Conservation (phyloP, 2,797 vertebrate species). For the Geotria australis region DNA sequence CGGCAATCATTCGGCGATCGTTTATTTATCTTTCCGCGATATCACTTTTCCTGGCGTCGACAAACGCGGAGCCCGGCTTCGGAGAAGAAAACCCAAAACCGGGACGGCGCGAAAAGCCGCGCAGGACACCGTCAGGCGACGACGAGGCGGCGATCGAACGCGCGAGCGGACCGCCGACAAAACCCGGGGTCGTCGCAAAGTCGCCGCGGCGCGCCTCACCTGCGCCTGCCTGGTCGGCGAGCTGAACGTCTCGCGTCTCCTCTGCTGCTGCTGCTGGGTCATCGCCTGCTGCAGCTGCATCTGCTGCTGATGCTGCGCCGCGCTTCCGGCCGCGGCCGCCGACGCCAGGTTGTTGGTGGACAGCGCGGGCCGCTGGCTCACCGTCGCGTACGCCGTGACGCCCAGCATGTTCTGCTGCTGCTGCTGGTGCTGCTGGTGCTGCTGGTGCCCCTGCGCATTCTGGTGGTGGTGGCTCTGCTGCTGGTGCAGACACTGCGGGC, state of each 20-base stretch:
- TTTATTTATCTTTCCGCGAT: no score
- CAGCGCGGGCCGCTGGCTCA: neutral
- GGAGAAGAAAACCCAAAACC: no score
- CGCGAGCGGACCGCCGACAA: no score
- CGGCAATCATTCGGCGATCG: no score
- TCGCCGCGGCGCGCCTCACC: neutral
- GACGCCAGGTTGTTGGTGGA: neutral
- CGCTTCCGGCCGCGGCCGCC: neutral
- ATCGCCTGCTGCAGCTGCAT: no score
- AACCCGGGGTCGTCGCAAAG: no score
- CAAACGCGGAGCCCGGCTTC: no score
- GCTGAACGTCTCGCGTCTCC: neutral
- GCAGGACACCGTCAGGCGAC: no score
- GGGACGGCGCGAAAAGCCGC: no score
- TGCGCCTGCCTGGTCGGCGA: neutral
- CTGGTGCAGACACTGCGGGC: conserved; percentile 17
- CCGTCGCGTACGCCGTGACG: neutral
- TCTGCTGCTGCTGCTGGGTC: neutral
- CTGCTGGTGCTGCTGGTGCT: conserved; percentile 6
- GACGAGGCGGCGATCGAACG: no score
- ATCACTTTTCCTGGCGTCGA: no score
- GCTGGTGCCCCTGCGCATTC: conserved; percentile 33
- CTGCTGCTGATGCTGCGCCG: no score
- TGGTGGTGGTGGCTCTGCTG: conserved; percentile 22
- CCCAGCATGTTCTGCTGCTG: neutral